Evolutionary conservation across 92 coral and sea anemone genomes (phyloP).

Genomic region (Porites evermanni): DNA sequence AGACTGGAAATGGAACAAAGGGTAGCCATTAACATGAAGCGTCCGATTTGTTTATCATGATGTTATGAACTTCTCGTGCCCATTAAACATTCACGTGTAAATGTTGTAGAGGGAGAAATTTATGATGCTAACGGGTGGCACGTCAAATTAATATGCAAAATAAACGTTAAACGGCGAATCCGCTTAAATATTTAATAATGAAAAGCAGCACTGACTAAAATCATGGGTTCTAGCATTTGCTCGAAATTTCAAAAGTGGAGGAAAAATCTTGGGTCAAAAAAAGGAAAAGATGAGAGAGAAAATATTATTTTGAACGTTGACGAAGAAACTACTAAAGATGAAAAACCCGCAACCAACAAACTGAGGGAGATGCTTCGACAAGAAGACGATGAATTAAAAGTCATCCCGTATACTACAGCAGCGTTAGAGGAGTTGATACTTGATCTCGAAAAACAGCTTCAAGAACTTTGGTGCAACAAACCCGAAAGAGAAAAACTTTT

Average conservation of each 20-base stretch:
- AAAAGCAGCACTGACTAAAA: not conserved
- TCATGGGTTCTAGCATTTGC: slow-evolving; percentile 47
- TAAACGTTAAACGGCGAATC: not conserved
- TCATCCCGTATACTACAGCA: not conserved
- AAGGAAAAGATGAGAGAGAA: not conserved
- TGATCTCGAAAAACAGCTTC: slow-evolving; percentile 20
- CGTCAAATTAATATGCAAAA: slow-evolving; percentile 9
- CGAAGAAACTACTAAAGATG: no score
- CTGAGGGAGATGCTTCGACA: not conserved
- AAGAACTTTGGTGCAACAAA: slow-evolving; percentile 18
- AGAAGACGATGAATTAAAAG: slow-evolving; percentile 35
- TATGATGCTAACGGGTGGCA: slow-evolving; percentile 30
- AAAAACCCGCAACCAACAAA: no score
- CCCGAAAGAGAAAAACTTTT: slow-evolving; percentile 31
- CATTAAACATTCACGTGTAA: slow-evolving; percentile 3
- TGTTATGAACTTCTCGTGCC: no score
- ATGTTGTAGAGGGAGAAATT: not conserved
- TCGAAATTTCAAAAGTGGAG: slow-evolving; percentile 31
- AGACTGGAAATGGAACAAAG: no score
- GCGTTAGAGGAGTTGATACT: slow-evolving; percentile 25
- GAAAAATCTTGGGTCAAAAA: not conserved
- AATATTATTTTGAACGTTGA: no score
- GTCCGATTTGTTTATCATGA: no score
- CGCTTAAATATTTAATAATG: not conserved
- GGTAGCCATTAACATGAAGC: no score